Base-by-base conservation (phyloP, 2,888 invertebrate genomes). In the Entomobrya multifasciata region DNA sequence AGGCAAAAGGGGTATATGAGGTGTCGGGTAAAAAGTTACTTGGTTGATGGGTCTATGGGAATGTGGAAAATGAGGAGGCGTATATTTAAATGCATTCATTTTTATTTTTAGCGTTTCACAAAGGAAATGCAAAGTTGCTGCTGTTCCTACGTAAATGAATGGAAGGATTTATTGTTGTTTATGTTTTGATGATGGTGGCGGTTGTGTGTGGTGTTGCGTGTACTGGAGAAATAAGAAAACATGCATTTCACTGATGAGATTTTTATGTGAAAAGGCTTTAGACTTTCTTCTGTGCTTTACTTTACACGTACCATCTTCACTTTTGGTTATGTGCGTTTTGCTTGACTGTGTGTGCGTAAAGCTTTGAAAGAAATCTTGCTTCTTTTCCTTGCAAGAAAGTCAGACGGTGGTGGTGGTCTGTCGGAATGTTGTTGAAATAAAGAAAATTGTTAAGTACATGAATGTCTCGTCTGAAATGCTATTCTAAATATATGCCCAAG, bases 121-220 rank as follows among this genome's bases (percentile, higher is more conserved):
- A 49, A 27, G 57, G 27, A 80, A 80, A 80, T 80, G 80, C 80
- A 80, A 80, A 80, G 80, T 80, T 80, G 49, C 8, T 36, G 36
- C 36, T 36, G n/a, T n/a, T n/a, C n/a, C 52, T 55, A 22, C 6
- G 55, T 52, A 52, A 44, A 49, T 52, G 65, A 74, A 62, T 52
- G 55, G 77, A 77, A 84, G 84, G 77, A 84, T 84, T 84, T 84
- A 84, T 84, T 65, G 78, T 57, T 72, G 60, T 65, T 65, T 65
- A 36, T 65, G 30, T 30, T 65, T 49, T 65, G 36, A 15, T 41
- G 65, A 36, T 17, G 36, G 65, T 49, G 5, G 49, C 13, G 49
- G 5, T 4, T 13, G 49, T 8, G 36, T 36, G 36, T 49, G 49
- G n/a, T 65, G 65, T 60, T 81, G 67, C 78, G 62, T 79, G 78